Evolutionary conservation across 2,797 vertebrate species (phyloP).

Genomic region (Mormyrus proboscirostris): DNA sequence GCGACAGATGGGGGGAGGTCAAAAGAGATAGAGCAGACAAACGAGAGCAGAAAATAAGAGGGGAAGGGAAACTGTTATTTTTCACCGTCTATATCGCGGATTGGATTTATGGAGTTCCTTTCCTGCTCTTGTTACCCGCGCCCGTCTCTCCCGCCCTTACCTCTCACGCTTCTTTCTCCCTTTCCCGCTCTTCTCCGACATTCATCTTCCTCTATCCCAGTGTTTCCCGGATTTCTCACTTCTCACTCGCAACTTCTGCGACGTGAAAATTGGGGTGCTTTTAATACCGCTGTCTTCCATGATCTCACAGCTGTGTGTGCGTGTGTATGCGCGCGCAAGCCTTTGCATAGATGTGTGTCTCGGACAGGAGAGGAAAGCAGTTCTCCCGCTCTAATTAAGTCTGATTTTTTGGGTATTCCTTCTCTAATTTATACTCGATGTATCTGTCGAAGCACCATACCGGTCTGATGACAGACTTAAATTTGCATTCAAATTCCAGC

Average conservation of each 20-base stretch:
- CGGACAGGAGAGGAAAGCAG: slow-evolving; percentile 20
- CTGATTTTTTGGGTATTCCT: not conserved
- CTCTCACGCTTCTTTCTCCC: not conserved
- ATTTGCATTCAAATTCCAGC: not conserved
- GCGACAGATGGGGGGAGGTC: slow-evolving; percentile 30
- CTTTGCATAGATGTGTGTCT: slow-evolving; percentile 1
- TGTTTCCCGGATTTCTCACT: slow-evolving; percentile 23
- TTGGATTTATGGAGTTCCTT: slow-evolving; percentile 37
- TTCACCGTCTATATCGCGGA: slow-evolving; percentile 36
- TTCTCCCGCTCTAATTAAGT: not conserved
- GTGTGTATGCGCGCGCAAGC: slow-evolving; percentile 23
- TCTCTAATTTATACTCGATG: not conserved
- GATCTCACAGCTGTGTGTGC: slow-evolving; percentile 36
- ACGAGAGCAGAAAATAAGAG: slow-evolving; percentile 4
- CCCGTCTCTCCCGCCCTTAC: not conserved
- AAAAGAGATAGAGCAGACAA: slow-evolving; percentile 6
- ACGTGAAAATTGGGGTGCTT: slow-evolving; percentile 65
- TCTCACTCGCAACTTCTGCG: slow-evolving; percentile 38
- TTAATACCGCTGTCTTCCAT: slow-evolving; percentile 58
- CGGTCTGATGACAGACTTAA: not conserved
- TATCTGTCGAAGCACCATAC: not conserved
- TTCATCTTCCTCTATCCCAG: slow-evolving; percentile 25
- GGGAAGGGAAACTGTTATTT: slow-evolving; percentile 31
- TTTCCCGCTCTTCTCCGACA: not conserved
- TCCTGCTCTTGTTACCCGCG: not conserved